Conservation (phyloP, 2,797 vertebrate species). For the Micrastur ruficollis region DNA sequence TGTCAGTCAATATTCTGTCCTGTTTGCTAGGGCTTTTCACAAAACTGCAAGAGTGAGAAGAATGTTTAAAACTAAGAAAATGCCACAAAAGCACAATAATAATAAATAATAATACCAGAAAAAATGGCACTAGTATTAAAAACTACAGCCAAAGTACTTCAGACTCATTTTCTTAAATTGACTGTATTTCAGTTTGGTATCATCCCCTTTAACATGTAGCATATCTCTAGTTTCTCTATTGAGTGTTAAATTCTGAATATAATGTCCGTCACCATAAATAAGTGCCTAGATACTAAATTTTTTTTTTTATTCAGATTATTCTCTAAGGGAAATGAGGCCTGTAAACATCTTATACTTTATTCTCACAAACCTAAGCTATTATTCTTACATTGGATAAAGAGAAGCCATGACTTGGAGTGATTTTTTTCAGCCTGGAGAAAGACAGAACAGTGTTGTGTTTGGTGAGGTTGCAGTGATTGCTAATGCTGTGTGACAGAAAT, state of each 20-base stretch:
- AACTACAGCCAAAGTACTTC: not conserved
- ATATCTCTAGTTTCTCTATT: not conserved
- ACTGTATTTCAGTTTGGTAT: not conserved
- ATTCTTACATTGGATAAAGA: not conserved
- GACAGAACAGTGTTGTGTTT: not conserved
- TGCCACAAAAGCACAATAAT: not conserved
- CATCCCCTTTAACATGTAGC: not conserved
- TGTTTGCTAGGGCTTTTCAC: not conserved
- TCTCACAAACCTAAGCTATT: not conserved
- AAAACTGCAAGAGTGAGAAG: not conserved
- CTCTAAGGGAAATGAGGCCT: not conserved
- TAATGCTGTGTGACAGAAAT: not conserved
- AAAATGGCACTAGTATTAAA: not conserved
- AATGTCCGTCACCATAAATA: not conserved
- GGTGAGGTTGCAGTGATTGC: not conserved
- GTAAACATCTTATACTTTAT: not conserved
- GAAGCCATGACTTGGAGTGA: not conserved
- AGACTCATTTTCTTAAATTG: not conserved
- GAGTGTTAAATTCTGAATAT: not conserved
- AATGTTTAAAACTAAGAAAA: not conserved
- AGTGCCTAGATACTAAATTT: not conserved
- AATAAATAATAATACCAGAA: not conserved
- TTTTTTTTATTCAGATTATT: not conserved
- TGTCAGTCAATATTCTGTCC: slow-evolving; percentile 23
- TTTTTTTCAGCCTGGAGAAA: not conserved